Conservation (phyloP, 2,113 vertebrate species). For the Indicator maculatus region DNA sequence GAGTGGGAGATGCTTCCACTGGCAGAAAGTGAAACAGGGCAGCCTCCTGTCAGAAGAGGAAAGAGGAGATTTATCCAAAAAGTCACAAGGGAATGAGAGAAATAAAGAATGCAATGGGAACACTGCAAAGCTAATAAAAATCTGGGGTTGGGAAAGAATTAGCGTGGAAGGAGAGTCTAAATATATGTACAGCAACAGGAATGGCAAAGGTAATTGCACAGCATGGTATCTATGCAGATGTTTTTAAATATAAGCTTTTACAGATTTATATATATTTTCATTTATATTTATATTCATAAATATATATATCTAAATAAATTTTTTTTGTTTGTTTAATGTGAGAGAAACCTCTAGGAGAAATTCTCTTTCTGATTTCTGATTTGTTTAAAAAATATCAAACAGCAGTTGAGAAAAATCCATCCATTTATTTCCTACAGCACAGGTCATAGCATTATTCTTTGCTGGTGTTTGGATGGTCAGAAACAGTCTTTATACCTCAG, state of each 20-base stretch:
- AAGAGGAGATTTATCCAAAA: constrained; percentile 19
- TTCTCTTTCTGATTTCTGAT: background rate
- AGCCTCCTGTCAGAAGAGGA: constrained; percentile 37
- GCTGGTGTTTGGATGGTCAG: background rate
- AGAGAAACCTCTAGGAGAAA: background rate
- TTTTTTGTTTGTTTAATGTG: background rate
- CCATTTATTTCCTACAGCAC: rapidly evolving
- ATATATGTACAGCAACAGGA: background rate
- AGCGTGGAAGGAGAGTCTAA: background rate
- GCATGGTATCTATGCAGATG: background rate
- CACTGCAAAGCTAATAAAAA: background rate
- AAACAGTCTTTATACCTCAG: background rate
- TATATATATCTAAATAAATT: too few relatives aligned
- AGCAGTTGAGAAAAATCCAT: background rate
- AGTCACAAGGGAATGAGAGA: background rate
- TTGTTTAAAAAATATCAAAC: background rate
- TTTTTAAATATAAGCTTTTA: background rate
- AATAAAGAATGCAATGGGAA: background rate
- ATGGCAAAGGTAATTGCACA: background rate
- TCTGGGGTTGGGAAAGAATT: background rate
- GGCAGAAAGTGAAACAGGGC: constrained; percentile 40
- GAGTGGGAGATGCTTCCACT: background rate
- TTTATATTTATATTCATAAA: too few relatives aligned
- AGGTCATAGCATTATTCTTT: background rate
- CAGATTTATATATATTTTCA: too few relatives aligned